Base-by-base conservation (phyloP, 2,888 invertebrate genomes). In the Himalopsyche japonica region DNA sequence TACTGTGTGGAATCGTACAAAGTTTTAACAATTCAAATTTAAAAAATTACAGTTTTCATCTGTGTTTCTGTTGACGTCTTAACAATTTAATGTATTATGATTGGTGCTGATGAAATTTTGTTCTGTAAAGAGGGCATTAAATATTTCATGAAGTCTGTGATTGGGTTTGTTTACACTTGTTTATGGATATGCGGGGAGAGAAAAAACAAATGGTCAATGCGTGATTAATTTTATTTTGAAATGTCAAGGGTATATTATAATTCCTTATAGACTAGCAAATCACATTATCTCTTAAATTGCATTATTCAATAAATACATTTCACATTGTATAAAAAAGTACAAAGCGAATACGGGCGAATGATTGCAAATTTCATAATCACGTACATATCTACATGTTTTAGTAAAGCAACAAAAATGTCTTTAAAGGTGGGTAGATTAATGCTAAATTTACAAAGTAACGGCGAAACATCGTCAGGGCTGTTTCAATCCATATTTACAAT, bases 301-400 rank as follows among this genome's bases (percentile, higher is more conserved):
- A 47, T 79, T 43, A 43, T 79, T 82, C 70, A 83, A 77, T 82
- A 32, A 76, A 85, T 83, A 81, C 64, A 84, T 83, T 37, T 83
- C 76, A 84, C 86, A 81, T 86, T 79, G 86, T 86, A 86, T 86
- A 86, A 86, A 86, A n/a, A 86, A 86, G 84, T 86, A 86, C 81
- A 86, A 86, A 86, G 86, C 86, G 78, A 84, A 80, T 49, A 84
- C 76, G 78, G 37, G 80, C 43, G 32, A 83, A 43, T 24, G 24
- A 57, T 57, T 57, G 57, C 57, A 57, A 57, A 57, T 57, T 57
- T 57, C n/a, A 20, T 24, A 57, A 57, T 57, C 57, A 57, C 24
- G 24, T 57, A 57, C 20, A 20, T 57, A 57, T 57, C 57, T 57
- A 57, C 57, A 57, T 57, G 57, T 32, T 57, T 57, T 57, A 20